Percentiles rank a stretch among this genome's conserved stretches.
phyloP scores from a whole-genome alignment of 1,140 invertebrate species.

The Diachasmimorpha longicaudata region DNA sequence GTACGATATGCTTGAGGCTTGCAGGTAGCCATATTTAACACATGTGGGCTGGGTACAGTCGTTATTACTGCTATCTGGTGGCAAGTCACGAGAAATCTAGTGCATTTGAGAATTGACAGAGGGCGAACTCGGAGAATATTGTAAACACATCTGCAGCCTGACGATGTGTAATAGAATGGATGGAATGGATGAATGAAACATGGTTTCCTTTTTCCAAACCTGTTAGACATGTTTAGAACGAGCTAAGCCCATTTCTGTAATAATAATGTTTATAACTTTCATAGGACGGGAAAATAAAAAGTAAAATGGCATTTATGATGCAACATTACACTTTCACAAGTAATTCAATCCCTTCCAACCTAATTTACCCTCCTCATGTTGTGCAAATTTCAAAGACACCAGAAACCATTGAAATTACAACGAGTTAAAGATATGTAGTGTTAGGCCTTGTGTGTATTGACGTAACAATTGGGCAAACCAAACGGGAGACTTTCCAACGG shows the following conservation, averaged over 20 bases:
- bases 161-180: too few relatives aligned
- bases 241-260: too few relatives aligned
- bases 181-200: too few relatives aligned
- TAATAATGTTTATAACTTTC: background rate
- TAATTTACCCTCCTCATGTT: background rate
- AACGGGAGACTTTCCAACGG: background rate
- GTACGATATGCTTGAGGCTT: conserved; percentile 22
- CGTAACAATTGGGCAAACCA: background rate
- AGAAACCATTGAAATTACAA: too few relatives aligned
- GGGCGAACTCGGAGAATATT: background rate
- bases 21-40: conserved; percentile 50
- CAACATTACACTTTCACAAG: background rate
- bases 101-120: conserved; percentile 21
- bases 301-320: background rate
- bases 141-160: background rate
- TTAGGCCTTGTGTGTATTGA: background rate
- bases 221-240: too few relatives aligned
- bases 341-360: conserved; percentile 9
- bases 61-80: conserved; percentile 41
- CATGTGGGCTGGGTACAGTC: conserved; percentile 46
- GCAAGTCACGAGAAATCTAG: background rate
- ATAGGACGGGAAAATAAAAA: background rate
- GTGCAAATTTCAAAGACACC: background rate
- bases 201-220: too few relatives aligned
- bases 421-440: background rate